A percentile compares a stretch with the other conserved stretches of the same genome.
Evolutionary conservation across 2,113 vertebrate species (phyloP).

Genomic region (Oenanthe melanoleuca): DNA sequence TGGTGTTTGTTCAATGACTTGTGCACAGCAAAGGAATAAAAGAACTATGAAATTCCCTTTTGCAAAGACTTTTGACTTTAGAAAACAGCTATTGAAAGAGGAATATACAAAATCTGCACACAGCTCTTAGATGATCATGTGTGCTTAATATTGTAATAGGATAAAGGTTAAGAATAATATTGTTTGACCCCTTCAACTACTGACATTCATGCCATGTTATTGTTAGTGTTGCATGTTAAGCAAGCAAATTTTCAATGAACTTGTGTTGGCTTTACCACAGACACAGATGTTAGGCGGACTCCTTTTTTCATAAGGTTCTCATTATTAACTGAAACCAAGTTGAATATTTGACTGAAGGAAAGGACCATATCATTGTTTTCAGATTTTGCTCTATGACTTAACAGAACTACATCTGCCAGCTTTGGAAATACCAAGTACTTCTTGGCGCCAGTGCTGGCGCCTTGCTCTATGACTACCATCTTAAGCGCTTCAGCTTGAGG

Average conservation of each 20-base stretch:
- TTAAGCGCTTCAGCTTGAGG: constrained; percentile 70
- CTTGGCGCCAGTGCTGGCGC: constrained; percentile 78
- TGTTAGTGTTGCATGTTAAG: constrained; percentile 77
- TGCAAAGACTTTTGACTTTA: not conserved
- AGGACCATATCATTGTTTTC: constrained; percentile 85
- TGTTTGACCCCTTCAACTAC: constrained; percentile 73
- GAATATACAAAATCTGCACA: constrained; percentile 15
- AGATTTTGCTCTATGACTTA: constrained; percentile 83
- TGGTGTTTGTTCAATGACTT: not conserved
- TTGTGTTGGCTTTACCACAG: constrained; percentile 78
- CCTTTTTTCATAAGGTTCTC: constrained; percentile 87
- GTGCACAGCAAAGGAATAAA: not conserved
- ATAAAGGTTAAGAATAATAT: constrained; percentile 74
- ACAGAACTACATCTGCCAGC: constrained; percentile 82
- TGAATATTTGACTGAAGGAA: constrained; percentile 82
- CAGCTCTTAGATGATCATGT: constrained; percentile 47
- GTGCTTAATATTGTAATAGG: constrained; percentile 68
- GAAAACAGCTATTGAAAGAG: constrained; percentile 14
- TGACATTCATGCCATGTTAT: constrained; percentile 75
- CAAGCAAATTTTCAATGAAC: constrained; percentile 82
- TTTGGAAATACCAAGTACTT: constrained; percentile 78
- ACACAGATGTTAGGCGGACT: constrained; percentile 81
- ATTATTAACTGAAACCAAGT: constrained; percentile 83
- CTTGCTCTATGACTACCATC: constrained; percentile 75
- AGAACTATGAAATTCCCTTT: not conserved